These are phyloP conservation scores for Athalia circularis DNA, from an alignment of 2,888 invertebrate species.

Conservation along the genomic window DNA sequence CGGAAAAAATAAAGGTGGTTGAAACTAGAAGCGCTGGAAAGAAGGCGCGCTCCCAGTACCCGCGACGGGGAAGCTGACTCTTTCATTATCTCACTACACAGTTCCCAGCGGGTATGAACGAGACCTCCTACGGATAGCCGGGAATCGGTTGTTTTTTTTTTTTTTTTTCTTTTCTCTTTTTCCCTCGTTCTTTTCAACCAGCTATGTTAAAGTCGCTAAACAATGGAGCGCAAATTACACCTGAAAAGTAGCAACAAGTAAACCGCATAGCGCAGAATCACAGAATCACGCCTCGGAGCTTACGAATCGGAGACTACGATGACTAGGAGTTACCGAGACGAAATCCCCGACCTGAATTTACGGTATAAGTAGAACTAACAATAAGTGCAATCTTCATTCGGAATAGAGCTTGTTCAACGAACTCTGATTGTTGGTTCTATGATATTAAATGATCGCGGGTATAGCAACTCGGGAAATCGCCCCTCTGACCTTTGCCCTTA, in stretches of 20 bases:
- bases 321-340: too few relatives aligned
- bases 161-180: background rate
- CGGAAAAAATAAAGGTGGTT: background rate
- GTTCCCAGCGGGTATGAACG: background rate
- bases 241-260: conserved; percentile 8
- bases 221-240: conserved; percentile 16
- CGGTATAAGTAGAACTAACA: too few relatives aligned
- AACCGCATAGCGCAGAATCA: background rate
- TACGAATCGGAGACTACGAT: too few relatives aligned
- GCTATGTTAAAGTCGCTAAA: background rate
- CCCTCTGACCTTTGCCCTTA: too few relatives aligned
- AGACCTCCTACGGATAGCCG: background rate
- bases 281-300: background rate
- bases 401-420: too few relatives aligned
- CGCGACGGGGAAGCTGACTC: conserved; percentile 5
- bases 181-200: background rate
- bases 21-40: background rate
- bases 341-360: too few relatives aligned
- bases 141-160: background rate
- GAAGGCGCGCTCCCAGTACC: background rate
- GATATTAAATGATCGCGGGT: too few relatives aligned
- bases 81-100: conserved; percentile 33
- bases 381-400: too few relatives aligned
- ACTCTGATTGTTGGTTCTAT: too few relatives aligned
- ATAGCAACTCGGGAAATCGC: too few relatives aligned